phyloP scores from a whole-genome alignment of 2,797 vertebrate genomes.

The Chromis chromis region DNA sequence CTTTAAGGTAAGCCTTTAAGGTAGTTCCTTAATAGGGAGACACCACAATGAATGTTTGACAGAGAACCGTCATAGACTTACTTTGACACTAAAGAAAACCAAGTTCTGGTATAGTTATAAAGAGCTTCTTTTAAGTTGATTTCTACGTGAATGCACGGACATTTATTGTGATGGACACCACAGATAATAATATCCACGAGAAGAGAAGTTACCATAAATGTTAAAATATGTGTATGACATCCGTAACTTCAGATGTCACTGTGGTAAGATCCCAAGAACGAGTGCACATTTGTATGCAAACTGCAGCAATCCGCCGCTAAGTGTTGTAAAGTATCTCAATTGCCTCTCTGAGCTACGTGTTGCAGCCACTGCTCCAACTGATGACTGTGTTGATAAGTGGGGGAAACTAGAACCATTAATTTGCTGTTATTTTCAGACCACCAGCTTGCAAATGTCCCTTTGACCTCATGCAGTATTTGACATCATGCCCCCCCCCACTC shows the following conservation, averaged over 20 bases:
- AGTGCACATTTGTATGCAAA: neutral
- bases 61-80: too few relatives aligned
- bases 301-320: neutral
- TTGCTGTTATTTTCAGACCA: conserved; percentile 2
- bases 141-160: neutral
- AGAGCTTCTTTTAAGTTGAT: neutral
- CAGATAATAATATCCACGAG: neutral
- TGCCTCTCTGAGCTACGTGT: neutral
- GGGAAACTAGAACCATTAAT: neutral
- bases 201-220: neutral
- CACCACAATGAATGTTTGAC: too few relatives aligned
- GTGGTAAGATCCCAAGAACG: too few relatives aligned
- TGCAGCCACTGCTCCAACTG: neutral
- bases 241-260: neutral
- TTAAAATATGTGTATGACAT: neutral
- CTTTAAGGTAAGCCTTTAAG: too few relatives aligned
- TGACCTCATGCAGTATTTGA: neutral
- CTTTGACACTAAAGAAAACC: too few relatives aligned
- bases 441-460: neutral
- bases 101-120: too few relatives aligned
- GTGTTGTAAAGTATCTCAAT: neutral
- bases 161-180: neutral
- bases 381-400: neutral
- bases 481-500: too few relatives aligned
- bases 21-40: too few relatives aligned